Percentiles rank a stretch among this genome's conserved stretches.
phyloP scores from a whole-genome alignment of 2,797 vertebrate species.

The Emydoidea blandingii region DNA sequence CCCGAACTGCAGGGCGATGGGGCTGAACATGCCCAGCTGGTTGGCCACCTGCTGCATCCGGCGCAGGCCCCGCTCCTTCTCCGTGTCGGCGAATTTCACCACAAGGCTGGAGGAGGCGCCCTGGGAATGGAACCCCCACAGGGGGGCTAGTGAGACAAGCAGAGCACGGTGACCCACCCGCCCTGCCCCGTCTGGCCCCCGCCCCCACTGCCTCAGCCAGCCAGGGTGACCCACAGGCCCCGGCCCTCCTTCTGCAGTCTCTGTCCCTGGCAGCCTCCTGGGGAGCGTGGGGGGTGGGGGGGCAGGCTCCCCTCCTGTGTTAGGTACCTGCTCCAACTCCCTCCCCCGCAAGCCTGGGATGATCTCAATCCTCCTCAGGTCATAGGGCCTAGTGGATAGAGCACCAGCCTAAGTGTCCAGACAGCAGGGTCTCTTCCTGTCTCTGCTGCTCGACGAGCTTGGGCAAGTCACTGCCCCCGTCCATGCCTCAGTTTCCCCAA shows the following conservation, averaged over 20 bases:
- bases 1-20: constrained; percentile 93
- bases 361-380: neutral
- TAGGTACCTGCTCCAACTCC: neutral
- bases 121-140: constrained; percentile 68
- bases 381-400: neutral
- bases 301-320: neutral
- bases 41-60: constrained; percentile 96
- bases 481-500: neutral
- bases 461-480: neutral
- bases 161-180: neutral
- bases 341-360: too few relatives aligned
- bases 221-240: neutral
- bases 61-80: constrained; percentile 93
- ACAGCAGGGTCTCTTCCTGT: neutral
- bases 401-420: neutral
- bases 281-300: neutral
- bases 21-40: constrained; percentile 94
- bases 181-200: neutral
- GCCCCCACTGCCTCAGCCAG: neutral
- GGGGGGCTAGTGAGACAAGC: neutral
- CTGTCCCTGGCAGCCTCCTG: neutral
- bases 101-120: constrained; percentile 96
- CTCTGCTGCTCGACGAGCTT: neutral
- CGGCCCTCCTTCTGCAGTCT: neutral
- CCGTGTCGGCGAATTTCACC: constrained; percentile 96